phyloP scores from a whole-genome alignment of 2,113 vertebrate genomes.

The Cyprinodon tularosa region DNA sequence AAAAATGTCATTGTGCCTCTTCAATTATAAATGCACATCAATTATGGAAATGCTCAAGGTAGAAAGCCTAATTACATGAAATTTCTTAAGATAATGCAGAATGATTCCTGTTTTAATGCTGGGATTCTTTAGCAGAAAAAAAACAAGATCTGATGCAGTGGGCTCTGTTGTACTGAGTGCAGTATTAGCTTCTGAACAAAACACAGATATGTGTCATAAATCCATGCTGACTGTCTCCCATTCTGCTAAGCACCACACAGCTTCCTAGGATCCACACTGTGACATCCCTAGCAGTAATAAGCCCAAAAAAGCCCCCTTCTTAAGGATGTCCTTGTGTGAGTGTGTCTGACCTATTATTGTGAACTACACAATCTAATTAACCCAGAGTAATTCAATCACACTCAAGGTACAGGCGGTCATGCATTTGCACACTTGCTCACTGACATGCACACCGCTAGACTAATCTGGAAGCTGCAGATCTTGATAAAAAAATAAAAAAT shows the following conservation, averaged over 20 bases:
- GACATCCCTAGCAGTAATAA: constrained; percentile 48
- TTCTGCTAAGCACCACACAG: constrained; percentile 33
- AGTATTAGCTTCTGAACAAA: constrained; percentile 13
- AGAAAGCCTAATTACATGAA: constrained; percentile 19
- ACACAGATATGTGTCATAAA: constrained; percentile 43
- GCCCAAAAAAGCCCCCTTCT: constrained; percentile 42
- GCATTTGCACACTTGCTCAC: constrained; percentile 15
- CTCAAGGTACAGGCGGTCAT: constrained; percentile 44
- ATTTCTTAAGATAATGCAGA: neutral
- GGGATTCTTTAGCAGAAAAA: neutral
- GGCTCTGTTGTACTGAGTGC: neutral
- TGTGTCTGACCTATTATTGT: constrained; percentile 48
- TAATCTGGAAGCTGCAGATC: constrained; percentile 12
- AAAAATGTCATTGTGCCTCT: constrained; percentile 59
- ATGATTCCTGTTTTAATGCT: neutral
- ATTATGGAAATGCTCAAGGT: constrained; percentile 41
- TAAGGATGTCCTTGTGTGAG: constrained; percentile 46
- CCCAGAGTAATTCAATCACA: constrained; percentile 72
- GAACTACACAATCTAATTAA: constrained; percentile 70
- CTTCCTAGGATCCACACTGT: constrained; percentile 46
- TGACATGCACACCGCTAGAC: constrained; percentile 7
- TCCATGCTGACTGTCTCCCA: constrained; percentile 33
- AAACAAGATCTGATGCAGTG: neutral
- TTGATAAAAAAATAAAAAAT: neutral
- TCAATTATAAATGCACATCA: constrained; percentile 57